Evolutionary conservation across 2,797 vertebrate species (phyloP), one percentile per base, ranked within the genome.

Genomic region (Periparus ater): DNA sequence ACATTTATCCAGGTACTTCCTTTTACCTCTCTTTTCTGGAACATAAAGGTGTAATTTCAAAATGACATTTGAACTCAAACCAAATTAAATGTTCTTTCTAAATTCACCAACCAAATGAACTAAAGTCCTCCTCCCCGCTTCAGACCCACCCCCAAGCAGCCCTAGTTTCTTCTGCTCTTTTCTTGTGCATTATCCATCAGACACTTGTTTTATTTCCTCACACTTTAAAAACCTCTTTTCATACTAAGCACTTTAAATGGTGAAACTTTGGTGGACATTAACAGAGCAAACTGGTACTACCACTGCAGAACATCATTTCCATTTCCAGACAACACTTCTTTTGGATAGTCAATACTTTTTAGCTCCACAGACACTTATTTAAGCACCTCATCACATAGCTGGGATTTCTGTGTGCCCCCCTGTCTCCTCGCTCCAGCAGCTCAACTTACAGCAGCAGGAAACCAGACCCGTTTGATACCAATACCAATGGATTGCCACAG

Each of bases 391-490:
- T 16, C 19, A 16, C 44, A 34, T 3, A 67, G 11, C 27, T 62
- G 54, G 34, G 71, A 57, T 48, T 51, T 72, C 27, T 57, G 32
- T 61, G 40, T 25, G 74, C 34, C 12, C 21, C 26, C 26, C 19
- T n/a, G 21, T 57, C 13, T 26, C 74, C 63, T 47, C 22, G 8
- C 6, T 32, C 30, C 30, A 42, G 42, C 30, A 55, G n/a, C 36
- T 40, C 53, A 66, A 50, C 14, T 34, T 20, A n/a, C 11, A 55
- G 26, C 42, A 47, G 20, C 7, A 62, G 54, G 20, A 71, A 88
- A 42, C 7, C 53, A 61, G n/a, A 4, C 2, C 11, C 22, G 11
- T 71, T 61, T 50, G n/a, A 10, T 61, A 55, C 38, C 0, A 0
- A 22, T 29, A 26, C 51, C 16, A 10, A 18, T 0, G 17, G 3